Percentiles rank a stretch among this genome's conserved stretches.
Evolutionary conservation across 2,888 invertebrate genomes (phyloP).

Genomic region (Leptinotarsa juncta): DNA sequence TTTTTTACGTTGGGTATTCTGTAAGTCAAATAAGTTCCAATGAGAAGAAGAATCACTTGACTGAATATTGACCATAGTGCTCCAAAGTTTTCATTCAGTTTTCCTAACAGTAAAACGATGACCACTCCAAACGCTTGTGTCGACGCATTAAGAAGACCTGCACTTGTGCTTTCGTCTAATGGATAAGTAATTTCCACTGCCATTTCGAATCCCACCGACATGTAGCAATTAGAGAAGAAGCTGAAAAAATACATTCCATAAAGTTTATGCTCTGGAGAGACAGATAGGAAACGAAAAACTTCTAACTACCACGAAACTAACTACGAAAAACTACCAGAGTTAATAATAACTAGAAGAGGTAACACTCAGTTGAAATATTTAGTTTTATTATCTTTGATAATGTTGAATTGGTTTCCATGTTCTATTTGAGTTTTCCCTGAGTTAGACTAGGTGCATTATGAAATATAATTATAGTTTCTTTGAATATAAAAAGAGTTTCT

Average conservation of each 20-base stretch:
- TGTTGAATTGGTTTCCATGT: too few species aligned
- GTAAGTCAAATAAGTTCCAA: slow-evolving; percentile 47
- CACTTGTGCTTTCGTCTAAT: slow-evolving; percentile 53
- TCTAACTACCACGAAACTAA: too few species aligned
- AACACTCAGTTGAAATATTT: too few species aligned
- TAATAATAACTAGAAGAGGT: too few species aligned
- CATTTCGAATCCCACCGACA: slow-evolving; percentile 55
- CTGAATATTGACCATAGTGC: slow-evolving; percentile 25
- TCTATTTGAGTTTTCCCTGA: too few species aligned
- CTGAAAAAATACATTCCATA: slow-evolving; percentile 39
- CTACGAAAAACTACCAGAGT: too few species aligned
- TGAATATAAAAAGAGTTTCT: too few species aligned
- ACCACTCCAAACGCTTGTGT: slow-evolving; percentile 53
- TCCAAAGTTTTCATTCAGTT: slow-evolving; percentile 42
- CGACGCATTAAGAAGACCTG: slow-evolving; percentile 54
- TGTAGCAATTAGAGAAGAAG: slow-evolving; percentile 53
- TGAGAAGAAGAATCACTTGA: slow-evolving; percentile 40
- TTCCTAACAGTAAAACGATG: slow-evolving; percentile 46
- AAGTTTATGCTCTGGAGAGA: background rate
- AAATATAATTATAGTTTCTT: too few species aligned
- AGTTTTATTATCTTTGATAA: too few species aligned
- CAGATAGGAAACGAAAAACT: background rate
- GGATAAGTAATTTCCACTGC: slow-evolving; percentile 57
- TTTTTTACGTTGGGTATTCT: slow-evolving; percentile 45
- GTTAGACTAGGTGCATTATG: too few species aligned